Conservation (phyloP, 1,140 invertebrate species). For the Chironomus striatipennis region DNA sequence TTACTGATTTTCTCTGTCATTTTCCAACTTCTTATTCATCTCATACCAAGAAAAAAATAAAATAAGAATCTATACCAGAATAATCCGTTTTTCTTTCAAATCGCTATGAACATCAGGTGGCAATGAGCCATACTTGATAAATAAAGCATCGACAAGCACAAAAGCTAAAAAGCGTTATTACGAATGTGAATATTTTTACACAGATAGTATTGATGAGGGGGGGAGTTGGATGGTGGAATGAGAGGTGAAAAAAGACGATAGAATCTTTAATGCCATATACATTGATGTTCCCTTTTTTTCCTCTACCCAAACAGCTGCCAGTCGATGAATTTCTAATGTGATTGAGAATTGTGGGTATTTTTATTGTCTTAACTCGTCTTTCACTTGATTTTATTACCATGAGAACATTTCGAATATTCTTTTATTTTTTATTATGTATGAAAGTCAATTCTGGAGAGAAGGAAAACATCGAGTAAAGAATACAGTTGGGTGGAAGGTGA, state of each 20-base stretch:
- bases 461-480: not conserved
- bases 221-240: too few relatives aligned
- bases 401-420: not conserved
- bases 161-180: not conserved
- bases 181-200: too few relatives aligned
- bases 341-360: conserved; percentile 24
- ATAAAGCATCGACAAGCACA: conserved; percentile 1
- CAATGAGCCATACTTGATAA: not conserved
- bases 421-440: too few relatives aligned
- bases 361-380: conserved; percentile 23
- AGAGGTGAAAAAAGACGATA: not conserved
- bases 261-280: not conserved
- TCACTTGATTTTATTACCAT: conserved; percentile 23
- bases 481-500: too few relatives aligned
- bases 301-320: not conserved
- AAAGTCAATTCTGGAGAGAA: not conserved
- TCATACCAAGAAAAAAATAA: not conserved
- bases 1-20: not conserved
- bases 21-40: not conserved
- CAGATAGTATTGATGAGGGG: too few relatives aligned
- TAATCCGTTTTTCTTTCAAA: too few relatives aligned
- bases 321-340: conserved; percentile 23
- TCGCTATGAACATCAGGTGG: not conserved
- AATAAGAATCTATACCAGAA: too few relatives aligned
- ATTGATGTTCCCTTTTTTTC: too few relatives aligned